Evolutionary conservation across 2,888 invertebrate species (phyloP), one percentile per base, ranked within the genome.

Genomic region (Helleia helle): DNA sequence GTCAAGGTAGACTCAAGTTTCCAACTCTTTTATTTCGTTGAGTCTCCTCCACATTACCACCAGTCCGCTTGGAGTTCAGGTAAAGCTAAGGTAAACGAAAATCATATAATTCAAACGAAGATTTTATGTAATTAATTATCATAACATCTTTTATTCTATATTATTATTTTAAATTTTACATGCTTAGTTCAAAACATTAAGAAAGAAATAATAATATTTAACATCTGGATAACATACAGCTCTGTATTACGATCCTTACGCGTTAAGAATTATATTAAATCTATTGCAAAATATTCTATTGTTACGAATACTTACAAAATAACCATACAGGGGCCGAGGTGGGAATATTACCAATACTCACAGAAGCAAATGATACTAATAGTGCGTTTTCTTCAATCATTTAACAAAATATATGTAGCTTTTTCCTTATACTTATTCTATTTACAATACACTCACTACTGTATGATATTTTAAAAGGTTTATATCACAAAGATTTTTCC

Each of bases 121-220:
- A 71, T 71, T 74, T 72, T 77, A 73, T 81, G 73, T 83, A 81
- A 83, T 84, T 84, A 83, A 80, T 84, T 83, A 83, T 84, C 70
- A 73, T 84, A 84, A 81, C 84, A 85, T 81, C 80, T 83, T 83
- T 83, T 83, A 83, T 83, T 83, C 80, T 83, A 83, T 84, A 84
- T 83, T 84, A 77, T 79, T 80, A 81, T 81, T 80, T 81, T 79
- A 74, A 83, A 83, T 84, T 84, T 83, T 83, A 83, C 83, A 83
- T 83, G 81, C 83, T 84, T 83, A 81, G 73, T 74, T 80, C 70
- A 81, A 34, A 83, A 83, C 81, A 83, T 81, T 79, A 79, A 73
- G 81, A 81, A 76, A 73, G 73, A 80, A 81, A 80, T 80, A 79
- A 77, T 77, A 81, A 81, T 84, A 81, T 80, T 80, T 77, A 80